Percentiles rank a stretch among this genome's conserved stretches.
Evolutionary conservation across 2,113 vertebrate genomes (phyloP).

Genomic region (Brachypteracias leptosomus): DNA sequence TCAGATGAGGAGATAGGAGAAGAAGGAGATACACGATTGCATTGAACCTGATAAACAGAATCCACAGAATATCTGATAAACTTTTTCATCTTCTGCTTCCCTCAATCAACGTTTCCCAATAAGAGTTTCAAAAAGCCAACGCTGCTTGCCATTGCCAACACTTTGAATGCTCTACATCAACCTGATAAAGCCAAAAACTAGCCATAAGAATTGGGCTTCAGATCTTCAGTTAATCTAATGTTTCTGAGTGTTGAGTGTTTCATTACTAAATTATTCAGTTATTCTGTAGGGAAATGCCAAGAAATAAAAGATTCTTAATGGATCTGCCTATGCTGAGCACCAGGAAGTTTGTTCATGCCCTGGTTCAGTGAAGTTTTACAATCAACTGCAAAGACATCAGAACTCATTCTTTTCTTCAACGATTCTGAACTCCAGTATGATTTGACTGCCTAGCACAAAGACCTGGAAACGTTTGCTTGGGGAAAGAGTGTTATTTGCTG

Average conservation of each 20-base stretch:
- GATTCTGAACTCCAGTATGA: not conserved
- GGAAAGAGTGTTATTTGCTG: not conserved
- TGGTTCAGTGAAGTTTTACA: not conserved
- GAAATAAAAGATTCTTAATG: not conserved
- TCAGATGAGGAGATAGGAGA: not conserved
- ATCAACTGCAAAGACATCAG: fast-evolving
- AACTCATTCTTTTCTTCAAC: not conserved
- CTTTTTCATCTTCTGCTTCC: not conserved
- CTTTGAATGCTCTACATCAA: not conserved
- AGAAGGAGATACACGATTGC: not conserved
- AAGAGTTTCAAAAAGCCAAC: not conserved
- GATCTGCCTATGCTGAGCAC: not conserved
- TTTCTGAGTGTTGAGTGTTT: not conserved
- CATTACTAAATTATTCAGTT: not conserved
- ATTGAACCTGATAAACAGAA: not conserved
- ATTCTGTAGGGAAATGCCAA: not conserved
- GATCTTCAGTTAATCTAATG: not conserved
- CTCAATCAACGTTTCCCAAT: not conserved
- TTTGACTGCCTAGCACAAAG: not conserved
- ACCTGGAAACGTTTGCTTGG: not conserved
- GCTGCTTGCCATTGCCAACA: not conserved
- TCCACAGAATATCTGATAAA: not conserved
- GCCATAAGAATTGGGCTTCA: not conserved
- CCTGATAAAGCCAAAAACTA: not conserved
- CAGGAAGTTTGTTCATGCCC: not conserved